These are phyloP conservation scores for Muschampia plurimacula DNA, from an alignment of 2,888 invertebrate species.

Conservation along the genomic window DNA sequence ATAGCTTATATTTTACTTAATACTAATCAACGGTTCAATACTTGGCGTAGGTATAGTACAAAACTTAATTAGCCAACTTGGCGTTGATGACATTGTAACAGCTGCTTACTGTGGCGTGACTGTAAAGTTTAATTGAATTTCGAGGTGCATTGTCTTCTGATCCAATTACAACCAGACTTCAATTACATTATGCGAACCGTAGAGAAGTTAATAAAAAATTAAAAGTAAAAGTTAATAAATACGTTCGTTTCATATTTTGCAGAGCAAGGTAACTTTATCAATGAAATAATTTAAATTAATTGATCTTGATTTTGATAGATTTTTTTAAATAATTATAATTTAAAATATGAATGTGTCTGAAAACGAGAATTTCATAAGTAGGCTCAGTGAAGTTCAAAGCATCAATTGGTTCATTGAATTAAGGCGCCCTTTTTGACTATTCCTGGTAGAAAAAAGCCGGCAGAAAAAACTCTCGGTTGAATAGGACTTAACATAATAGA, in stretches of 20 bases:
- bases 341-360: too few relatives aligned
- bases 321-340: too few relatives aligned
- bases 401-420: not conserved
- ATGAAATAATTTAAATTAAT: not conserved
- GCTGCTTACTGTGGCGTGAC: constrained; percentile 1
- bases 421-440: too few relatives aligned
- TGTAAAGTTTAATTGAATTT: constrained; percentile 4
- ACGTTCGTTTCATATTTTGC: not conserved
- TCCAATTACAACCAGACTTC: not conserved
- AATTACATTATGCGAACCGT: not conserved
- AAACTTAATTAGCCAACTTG: not conserved
- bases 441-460: not conserved
- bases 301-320: too few relatives aligned
- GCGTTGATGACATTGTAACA: not conserved
- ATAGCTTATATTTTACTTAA: too few relatives aligned
- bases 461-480: not conserved
- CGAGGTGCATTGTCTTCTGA: constrained; percentile 8
- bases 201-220: not conserved
- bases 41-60: too few relatives aligned
- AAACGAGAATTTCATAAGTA: too few relatives aligned
- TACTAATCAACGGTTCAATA: too few relatives aligned
- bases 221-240: not conserved
- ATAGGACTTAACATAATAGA: not conserved
- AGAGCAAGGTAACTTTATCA: not conserved
- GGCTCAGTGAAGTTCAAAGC: too few relatives aligned